Conservation (phyloP, 2,797 vertebrate species). For the Hoplostethus mediterraneus region DNA sequence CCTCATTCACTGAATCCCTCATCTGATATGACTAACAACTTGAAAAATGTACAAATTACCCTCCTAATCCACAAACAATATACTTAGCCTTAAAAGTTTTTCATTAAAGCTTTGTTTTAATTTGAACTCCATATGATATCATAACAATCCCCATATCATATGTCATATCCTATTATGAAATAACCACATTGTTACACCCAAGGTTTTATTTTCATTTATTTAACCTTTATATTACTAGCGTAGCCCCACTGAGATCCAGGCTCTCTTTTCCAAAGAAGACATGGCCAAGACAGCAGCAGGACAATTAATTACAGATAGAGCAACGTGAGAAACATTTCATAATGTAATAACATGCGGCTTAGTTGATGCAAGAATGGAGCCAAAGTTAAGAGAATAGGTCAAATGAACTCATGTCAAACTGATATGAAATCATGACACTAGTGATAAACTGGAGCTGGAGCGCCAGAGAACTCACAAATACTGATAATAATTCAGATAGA, state of each 20-base stretch:
- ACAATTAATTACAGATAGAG: background rate
- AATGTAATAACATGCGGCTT: constrained; percentile 23
- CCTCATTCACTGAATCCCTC: constrained; percentile 32
- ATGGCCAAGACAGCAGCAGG: constrained; percentile 24
- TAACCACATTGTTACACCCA: background rate
- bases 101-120: constrained; percentile 39
- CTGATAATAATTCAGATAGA: constrained; percentile 46
- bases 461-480: constrained; percentile 36
- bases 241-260: constrained; percentile 21
- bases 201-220: background rate
- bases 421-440: constrained; percentile 62
- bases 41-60: constrained; percentile 39
- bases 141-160: constrained; percentile 6
- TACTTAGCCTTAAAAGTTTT: background rate
- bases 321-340: constrained; percentile 34
- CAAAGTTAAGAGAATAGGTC: constrained; percentile 52
- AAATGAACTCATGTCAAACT: constrained; percentile 64
- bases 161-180: constrained; percentile 12
- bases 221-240: constrained; percentile 1
- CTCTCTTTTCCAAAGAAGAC: constrained; percentile 30
- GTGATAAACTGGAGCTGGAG: constrained; percentile 54
- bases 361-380: constrained; percentile 35
- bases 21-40: constrained; percentile 28
- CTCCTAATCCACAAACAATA: constrained; percentile 29
- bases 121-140: constrained; percentile 25